phyloP scores from a whole-genome alignment of 1,140 invertebrate genomes.

The Drosophila miranda region DNA sequence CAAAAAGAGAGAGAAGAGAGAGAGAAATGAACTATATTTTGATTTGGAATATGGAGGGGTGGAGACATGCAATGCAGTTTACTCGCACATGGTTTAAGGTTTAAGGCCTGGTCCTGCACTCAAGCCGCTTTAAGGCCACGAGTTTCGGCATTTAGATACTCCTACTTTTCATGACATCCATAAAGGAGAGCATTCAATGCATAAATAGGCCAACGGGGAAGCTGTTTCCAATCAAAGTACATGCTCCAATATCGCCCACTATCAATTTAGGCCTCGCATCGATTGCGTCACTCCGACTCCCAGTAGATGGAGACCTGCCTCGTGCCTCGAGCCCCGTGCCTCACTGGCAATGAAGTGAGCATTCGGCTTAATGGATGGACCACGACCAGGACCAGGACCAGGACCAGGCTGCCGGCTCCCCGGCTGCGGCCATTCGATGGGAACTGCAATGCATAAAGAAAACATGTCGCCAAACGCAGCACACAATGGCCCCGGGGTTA shows the following conservation, averaged over 20 bases:
- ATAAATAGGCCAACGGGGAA: not conserved
- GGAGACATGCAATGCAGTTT: too few relatives aligned
- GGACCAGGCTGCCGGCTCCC: not conserved
- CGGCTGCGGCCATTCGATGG: slow-evolving; percentile 19
- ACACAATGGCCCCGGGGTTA: slow-evolving; percentile 27
- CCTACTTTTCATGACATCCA: too few relatives aligned
- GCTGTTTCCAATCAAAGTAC: slow-evolving; percentile 2
- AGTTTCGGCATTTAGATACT: too few relatives aligned
- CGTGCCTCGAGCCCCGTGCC: not conserved
- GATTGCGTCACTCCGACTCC: slow-evolving; percentile 19
- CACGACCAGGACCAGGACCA: too few relatives aligned
- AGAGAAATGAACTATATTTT: not conserved
- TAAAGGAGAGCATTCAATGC: not conserved
- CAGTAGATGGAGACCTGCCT: not conserved
- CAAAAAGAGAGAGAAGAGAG: slow-evolving; percentile 1
- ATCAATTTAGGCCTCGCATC: slow-evolving; percentile 14
- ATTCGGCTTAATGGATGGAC: slow-evolving; percentile 38
- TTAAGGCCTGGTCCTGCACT: too few relatives aligned
- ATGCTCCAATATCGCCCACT: not conserved
- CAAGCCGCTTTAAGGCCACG: too few relatives aligned
- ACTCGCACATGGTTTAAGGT: too few relatives aligned
- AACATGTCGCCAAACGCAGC: slow-evolving; percentile 52
- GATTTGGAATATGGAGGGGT: too few relatives aligned
- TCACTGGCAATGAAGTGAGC: slow-evolving; percentile 46
- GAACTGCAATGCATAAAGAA: slow-evolving; percentile 64